phyloP scores from a whole-genome alignment of 1,140 invertebrate genomes.

The Mya arenaria region DNA sequence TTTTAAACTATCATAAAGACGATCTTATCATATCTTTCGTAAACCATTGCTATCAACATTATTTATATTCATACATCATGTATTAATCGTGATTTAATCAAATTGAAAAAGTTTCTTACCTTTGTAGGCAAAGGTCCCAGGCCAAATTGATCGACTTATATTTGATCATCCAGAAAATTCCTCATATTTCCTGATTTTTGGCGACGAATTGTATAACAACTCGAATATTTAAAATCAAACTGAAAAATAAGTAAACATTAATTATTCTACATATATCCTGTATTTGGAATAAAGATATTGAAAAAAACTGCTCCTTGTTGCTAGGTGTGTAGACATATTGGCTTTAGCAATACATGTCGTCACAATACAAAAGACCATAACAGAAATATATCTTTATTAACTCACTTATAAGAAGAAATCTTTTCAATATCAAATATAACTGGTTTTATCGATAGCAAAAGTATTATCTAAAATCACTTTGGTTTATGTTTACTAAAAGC shows the following conservation, averaged over 20 bases:
- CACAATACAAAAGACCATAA: neutral
- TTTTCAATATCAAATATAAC: too few relatives aligned
- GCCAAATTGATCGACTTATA: conserved; percentile 56
- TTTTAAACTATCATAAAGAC: too few relatives aligned
- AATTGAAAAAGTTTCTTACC: neutral
- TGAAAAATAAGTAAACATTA: neutral
- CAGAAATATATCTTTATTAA: neutral
- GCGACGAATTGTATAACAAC: conserved; percentile 1
- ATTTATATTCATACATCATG: neutral
- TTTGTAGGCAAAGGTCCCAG: conserved; percentile 55
- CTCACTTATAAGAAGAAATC: neutral
- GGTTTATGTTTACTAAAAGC: too few relatives aligned
- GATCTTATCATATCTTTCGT: too few relatives aligned
- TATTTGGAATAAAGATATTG: too few relatives aligned
- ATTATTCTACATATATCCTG: too few relatives aligned
- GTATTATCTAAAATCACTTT: too few relatives aligned
- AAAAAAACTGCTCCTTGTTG: too few relatives aligned
- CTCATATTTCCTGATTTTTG: conserved; percentile 49
- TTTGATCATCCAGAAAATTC: conserved; percentile 46
- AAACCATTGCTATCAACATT: neutral
- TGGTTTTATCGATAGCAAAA: too few relatives aligned
- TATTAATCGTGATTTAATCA: neutral
- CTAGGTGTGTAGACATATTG: too few relatives aligned
- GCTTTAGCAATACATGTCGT: neutral
- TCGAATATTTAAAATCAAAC: neutral